A percentile compares a stretch with the other conserved stretches of the same genome.
phyloP scores from a whole-genome alignment of 1,140 invertebrate species.

The Cryptotermes secundus region DNA sequence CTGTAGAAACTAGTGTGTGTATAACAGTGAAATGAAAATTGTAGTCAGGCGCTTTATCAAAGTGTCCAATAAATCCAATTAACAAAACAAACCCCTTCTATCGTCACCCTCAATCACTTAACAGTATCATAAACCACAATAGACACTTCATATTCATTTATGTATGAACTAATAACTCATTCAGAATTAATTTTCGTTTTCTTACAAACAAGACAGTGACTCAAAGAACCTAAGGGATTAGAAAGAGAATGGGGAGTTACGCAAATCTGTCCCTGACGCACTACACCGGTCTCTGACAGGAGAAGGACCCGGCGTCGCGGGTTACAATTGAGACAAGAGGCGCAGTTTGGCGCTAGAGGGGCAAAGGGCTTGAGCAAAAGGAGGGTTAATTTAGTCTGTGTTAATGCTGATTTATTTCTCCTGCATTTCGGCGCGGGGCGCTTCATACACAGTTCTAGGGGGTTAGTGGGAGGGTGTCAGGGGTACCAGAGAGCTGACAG shows the following conservation, averaged over 20 bases:
- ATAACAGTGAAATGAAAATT: too few relatives aligned
- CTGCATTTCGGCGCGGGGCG: conserved; percentile 23
- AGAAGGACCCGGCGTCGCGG: not conserved
- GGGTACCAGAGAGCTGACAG: conserved; percentile 22
- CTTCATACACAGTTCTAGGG: not conserved
- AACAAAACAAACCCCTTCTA: too few relatives aligned
- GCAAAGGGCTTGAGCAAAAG: not conserved
- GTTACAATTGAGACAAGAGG: conserved; percentile 26
- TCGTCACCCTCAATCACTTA: too few relatives aligned
- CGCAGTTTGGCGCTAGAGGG: not conserved
- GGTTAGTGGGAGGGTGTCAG: conserved; percentile 19
- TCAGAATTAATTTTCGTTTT: too few relatives aligned
- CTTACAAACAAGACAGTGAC: too few relatives aligned
- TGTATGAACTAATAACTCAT: too few relatives aligned
- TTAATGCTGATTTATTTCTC: conserved; percentile 36
- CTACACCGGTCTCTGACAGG: not conserved
- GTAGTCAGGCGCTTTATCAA: too few relatives aligned
- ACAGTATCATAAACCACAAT: too few relatives aligned
- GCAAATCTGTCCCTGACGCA: not conserved
- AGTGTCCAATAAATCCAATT: too few relatives aligned
- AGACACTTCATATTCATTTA: too few relatives aligned
- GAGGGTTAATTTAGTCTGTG: conserved; percentile 34
- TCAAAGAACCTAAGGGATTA: too few relatives aligned
- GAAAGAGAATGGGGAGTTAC: not conserved
- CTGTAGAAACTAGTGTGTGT: too few relatives aligned